Percentiles rank a stretch among this genome's conserved stretches.
Conservation (phyloP, 2,797 vertebrate genomes). For the Zalophus californianus region DNA sequence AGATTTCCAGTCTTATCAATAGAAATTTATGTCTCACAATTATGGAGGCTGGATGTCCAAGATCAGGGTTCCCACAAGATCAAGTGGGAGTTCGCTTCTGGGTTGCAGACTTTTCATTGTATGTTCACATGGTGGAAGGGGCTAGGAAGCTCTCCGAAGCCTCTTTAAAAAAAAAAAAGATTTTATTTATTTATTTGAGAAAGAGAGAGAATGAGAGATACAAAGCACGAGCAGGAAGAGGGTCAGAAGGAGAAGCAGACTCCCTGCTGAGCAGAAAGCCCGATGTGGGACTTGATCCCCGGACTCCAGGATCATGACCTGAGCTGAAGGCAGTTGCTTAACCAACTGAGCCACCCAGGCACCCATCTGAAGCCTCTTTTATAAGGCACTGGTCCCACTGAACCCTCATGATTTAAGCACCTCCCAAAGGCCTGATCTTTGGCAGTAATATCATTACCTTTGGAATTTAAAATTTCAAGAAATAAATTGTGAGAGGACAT, state of each 20-base stretch:
- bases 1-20: background rate
- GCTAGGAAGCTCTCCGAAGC: background rate
- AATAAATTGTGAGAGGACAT: background rate
- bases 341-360: too few species aligned
- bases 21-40: background rate
- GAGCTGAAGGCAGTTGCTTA: too few species aligned
- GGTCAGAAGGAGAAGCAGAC: too few species aligned
- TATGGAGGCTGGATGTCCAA: background rate
- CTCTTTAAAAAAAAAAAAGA: too few species aligned
- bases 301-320: too few species aligned
- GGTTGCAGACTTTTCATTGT: background rate
- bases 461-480: too few species aligned
- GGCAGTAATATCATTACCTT: background rate
- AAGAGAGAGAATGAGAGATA: too few species aligned
- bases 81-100: too few species aligned
- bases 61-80: background rate
- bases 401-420: background rate
- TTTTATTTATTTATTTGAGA: too few species aligned
- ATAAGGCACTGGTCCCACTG: background rate
- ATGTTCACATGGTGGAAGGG: background rate
- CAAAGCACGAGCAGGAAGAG: too few species aligned
- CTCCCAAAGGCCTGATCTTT: background rate
- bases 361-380: background rate
- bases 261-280: too few species aligned
- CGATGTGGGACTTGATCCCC: too few species aligned